Evolutionary conservation across 2,797 vertebrate genomes (phyloP), one percentile per base, ranked within the genome.

Genomic region (Channa striata): DNA sequence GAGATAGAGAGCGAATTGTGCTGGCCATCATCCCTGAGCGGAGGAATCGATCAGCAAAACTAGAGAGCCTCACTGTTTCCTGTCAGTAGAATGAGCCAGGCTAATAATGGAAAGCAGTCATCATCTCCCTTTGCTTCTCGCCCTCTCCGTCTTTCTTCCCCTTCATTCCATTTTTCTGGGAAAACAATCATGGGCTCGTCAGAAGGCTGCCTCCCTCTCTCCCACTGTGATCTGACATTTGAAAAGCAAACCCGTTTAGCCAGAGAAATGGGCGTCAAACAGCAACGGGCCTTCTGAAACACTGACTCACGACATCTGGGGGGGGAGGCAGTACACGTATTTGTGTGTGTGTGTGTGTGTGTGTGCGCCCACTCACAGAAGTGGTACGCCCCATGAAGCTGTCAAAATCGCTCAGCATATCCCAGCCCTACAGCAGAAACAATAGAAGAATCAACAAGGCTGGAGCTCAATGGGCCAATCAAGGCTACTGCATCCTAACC

Each of bases 61-160:
- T 46, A 87, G 75, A 71, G 74, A 65, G 72, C 70, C 74, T 77
- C 75, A 77, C 82, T 73, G 68, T 85, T 90, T 89, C 81, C 85
- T 72, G 80, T 77, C 48, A 47, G 62, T 77, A 57, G 80, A 86
- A 89, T 78, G 79, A 89, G 70, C 68, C 74, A 0, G 74, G 75
- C 83, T 90, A 88, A 91, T 91, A 89, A 91, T 88, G 83, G 81
- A 86, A 86, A 77, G 80, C 83, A 85, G 85, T 84, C 73, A 84
- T 87, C 87, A 83, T 89, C 80, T 80, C 73, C 49, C 58, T 63
- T 63, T 68, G 64, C 50, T 30, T 34, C 72, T 58, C 56, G 42
- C 59, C 56, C 30, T 58, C 56, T 48, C 59, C 58, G 23, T 57
- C 71, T 72, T 74, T 70, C 70, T 83, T 44, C 60, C 59, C 59